phyloP scores from a whole-genome alignment of 2,888 invertebrate genomes.

The Morpho helenor region DNA sequence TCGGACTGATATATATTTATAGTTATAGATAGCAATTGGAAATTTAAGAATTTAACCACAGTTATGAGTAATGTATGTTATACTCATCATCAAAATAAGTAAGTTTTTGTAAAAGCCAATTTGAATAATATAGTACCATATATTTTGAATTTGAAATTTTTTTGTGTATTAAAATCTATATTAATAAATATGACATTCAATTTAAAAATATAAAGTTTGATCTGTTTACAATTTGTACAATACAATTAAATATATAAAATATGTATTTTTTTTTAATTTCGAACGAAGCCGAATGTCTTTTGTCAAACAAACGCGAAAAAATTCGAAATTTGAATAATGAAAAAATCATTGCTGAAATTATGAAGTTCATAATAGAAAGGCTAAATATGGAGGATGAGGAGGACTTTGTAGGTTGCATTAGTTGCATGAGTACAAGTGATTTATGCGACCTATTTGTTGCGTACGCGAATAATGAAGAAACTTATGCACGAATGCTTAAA shows the following conservation, averaged over 20 bases:
- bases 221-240: no score
- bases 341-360: constrained; percentile 15
- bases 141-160: no score
- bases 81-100: no score
- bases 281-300: constrained; percentile 10
- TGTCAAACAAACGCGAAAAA: constrained; percentile 19
- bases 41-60: no score
- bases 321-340: constrained; percentile 17
- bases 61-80: no score
- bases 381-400: constrained; percentile 48
- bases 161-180: no score
- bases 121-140: no score
- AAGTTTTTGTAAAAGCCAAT: no score
- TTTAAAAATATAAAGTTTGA: no score
- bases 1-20: no score
- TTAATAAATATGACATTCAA: no score
- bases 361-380: constrained; percentile 16
- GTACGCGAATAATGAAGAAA: constrained; percentile 60
- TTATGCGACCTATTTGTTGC: constrained; percentile 74
- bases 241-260: neutral
- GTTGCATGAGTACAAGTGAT: constrained; percentile 68
- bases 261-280: neutral
- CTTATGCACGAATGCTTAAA: constrained; percentile 68
- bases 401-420: constrained; percentile 72
- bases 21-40: no score